These are phyloP conservation scores for Actinemys pallida DNA, from an alignment of 2,113 vertebrate genomes.

Conservation along the genomic window DNA sequence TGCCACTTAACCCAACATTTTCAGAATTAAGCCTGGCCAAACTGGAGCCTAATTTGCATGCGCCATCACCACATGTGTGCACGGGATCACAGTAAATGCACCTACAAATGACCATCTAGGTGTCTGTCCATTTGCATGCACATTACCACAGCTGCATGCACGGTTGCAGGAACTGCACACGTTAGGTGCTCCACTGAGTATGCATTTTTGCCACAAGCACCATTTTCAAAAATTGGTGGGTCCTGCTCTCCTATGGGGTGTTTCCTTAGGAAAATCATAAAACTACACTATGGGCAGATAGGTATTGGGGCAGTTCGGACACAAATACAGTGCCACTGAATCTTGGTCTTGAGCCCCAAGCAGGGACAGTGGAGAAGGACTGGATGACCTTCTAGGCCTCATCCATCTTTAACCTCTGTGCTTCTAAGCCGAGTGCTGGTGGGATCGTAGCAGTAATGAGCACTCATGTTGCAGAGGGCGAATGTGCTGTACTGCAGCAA, in stretches of 20 bases:
- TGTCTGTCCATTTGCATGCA: neutral
- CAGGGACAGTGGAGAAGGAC: neutral
- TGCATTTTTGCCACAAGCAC: neutral
- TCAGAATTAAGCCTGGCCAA: neutral
- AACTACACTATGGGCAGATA: neutral
- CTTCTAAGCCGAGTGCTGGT: neutral
- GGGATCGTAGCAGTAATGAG: neutral
- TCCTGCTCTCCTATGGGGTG: neutral
- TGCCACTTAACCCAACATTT: neutral
- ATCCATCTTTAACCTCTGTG: neutral
- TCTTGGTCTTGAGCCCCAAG: neutral
- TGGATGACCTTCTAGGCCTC: no score
- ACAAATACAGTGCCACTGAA: neutral
- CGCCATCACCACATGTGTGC: no score
- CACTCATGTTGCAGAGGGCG: neutral
- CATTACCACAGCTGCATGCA: neutral
- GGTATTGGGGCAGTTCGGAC: neutral
- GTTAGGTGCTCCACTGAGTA: neutral
- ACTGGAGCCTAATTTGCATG: neutral
- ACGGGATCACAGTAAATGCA: neutral
- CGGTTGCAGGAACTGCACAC: neutral
- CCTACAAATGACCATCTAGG: neutral
- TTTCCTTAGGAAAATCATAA: neutral
- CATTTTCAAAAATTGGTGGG: neutral
- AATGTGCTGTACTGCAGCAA: neutral